Base-by-base conservation (phyloP, 37 sponge, comb jelly and placozoan genomes). In the Chondrosia reniformis region DNA sequence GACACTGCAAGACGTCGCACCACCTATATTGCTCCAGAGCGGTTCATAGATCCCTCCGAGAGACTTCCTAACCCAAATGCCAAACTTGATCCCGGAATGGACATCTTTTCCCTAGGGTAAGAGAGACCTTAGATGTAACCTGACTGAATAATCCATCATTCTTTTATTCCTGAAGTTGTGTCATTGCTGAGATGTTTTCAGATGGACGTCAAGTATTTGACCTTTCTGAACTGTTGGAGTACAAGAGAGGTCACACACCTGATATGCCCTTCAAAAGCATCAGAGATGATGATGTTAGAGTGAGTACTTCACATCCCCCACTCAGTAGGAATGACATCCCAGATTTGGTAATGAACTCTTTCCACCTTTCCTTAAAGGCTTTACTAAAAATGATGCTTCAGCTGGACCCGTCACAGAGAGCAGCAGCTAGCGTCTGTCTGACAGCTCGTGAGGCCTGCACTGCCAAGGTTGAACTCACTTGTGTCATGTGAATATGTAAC, bases 71-170 rank as follows among this genome's bases (percentile, higher is more conserved):
- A 74, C 31, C 57, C 45, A 49, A 19, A 44, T 8, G 63, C 83
- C 19, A 55, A 77, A 36, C 86, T 97, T 8, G 56, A 80, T 21
- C 55, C 65, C 0, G 54, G 76, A 3, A 95, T 95, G 96, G 99
- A 98, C 56, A 92, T 98, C 15, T 98, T 98, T 81, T 94, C 99
- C 33, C 74, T 98, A 42, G 97, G 97, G 84, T 97, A 43, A 58
- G 82, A 63, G 62, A 9, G 31, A 10, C n/a, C 24, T 10, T 49
- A 49, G 10, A 49, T 15, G 15, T 49, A 49, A 19, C 52, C 15
- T 15, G 15, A 49, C 15, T 49, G 10, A 49, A 49, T 15, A 13
- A 30, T 6, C 28, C 30, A 30, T 6, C 28, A 30, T 59, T 25
- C 22, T 6, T 59, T 25, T 59, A 30, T 59, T 19, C 15, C 4